Base-by-base conservation (phyloP, 2,888 invertebrate genomes). In the Platerodrilus igneus region DNA sequence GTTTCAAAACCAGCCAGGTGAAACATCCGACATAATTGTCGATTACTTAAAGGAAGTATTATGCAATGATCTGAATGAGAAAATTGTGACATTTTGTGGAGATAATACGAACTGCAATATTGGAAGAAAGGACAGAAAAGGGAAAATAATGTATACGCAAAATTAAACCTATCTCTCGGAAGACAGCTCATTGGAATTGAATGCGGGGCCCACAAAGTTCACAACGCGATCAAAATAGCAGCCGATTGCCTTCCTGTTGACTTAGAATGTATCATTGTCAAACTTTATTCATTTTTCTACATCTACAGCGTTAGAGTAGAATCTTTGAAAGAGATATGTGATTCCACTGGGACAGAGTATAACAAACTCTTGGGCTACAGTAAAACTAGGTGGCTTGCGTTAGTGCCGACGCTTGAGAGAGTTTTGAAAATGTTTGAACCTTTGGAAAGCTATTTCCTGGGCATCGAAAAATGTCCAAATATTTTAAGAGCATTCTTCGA, bases 341-440 rank as follows among this genome's bases (percentile, higher is more conserved):
- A 55, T 26, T 40, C 42, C 14, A 36, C 50, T 48, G 13, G 43
- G 47, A 25, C 55, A 45, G 50, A 46, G 53, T 34, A 44, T 50
- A 6, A 39, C 56, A 37, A 47, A 52, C 26, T 53, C n/a, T 22
- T 53, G 4, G 39, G 41, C 11, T 47, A 47, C 34, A 52, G 50
- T 37, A 51, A 50, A 45, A 53, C 50, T 10, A 48, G 52, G 17
- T 58, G 51, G 51, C 48, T 56, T 34, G 48, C 52, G 4, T 39
- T 60, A 34, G 46, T 55, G 38, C 53, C 52, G 16, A 49, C 51
- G 13, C 17, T 41, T 26, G 46, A 51, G 38, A 48, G 55, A 13
- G 42, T 55, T 50, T 45, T 55, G 45, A 56, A 58, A 56, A 58
- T 58, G 55, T 58, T 41, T 42, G 50, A 52, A 46, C 55, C 57